A percentile compares a stretch with the other conserved stretches of the same genome.
phyloP scores from a whole-genome alignment of 2,113 vertebrate species.

The Pseudonaja textilis region DNA sequence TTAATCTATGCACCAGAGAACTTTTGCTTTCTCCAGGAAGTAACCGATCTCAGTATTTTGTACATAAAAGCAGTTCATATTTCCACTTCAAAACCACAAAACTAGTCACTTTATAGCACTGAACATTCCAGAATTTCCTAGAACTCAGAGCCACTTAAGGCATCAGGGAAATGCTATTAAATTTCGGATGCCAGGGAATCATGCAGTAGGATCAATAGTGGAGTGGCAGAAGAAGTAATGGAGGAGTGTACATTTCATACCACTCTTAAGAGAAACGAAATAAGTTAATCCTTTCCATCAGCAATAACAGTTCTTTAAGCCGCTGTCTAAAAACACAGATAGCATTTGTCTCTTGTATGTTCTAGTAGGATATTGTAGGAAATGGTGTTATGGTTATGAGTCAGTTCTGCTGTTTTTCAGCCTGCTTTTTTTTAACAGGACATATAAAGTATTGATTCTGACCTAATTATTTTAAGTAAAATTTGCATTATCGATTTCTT shows the following conservation, averaged over 20 bases:
- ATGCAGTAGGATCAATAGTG: neutral
- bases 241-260: neutral
- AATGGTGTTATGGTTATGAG: neutral
- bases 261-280: neutral
- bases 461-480: neutral
- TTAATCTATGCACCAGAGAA: neutral
- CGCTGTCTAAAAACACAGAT: neutral
- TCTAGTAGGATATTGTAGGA: too few relatives aligned
- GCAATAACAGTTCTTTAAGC: neutral
- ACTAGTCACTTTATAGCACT: constrained; percentile 1
- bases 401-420: neutral
- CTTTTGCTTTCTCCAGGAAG: neutral
- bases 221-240: neutral
- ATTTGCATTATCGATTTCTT: neutral
- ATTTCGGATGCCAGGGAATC: neutral
- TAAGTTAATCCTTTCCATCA: neutral
- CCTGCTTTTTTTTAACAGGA: neutral
- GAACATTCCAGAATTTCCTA: constrained; percentile 4
- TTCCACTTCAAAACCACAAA: constrained; percentile 25
- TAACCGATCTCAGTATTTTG: neutral
- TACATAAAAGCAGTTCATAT: constrained; percentile 14
- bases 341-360: neutral
- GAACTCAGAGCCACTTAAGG: neutral
- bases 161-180: neutral
- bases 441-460: neutral